Percentiles rank a stretch among this genome's conserved stretches.
Evolutionary conservation across 2,113 vertebrate genomes (phyloP).

Genomic region (Sprattus sprattus): DNA sequence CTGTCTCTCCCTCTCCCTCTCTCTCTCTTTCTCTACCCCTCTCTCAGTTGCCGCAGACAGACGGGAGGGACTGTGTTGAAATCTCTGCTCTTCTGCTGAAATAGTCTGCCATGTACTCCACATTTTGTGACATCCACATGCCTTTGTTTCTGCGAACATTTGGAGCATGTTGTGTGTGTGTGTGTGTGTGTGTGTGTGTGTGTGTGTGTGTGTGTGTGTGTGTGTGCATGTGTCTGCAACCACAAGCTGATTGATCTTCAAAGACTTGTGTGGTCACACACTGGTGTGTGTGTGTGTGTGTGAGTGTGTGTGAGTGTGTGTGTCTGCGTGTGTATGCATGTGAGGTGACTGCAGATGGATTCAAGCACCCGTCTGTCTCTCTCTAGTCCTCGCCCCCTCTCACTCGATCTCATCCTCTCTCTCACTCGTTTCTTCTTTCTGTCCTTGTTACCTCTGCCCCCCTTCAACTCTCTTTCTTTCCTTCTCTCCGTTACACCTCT

Average conservation of each 20-base stretch:
- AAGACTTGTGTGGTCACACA: conserved; percentile 19
- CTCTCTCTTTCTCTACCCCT: neutral
- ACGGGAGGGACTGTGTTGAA: neutral
- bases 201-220: neutral
- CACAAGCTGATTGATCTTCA: conserved; percentile 24
- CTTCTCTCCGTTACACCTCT: neutral
- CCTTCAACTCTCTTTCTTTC: neutral
- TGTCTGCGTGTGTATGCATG: conserved; percentile 24
- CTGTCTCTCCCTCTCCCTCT: neutral
- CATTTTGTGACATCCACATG: conserved; percentile 1
- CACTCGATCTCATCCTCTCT: neutral
- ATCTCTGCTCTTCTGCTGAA: neutral
- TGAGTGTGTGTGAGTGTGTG: neutral
- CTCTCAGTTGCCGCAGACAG: neutral
- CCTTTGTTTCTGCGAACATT: conserved; percentile 9
- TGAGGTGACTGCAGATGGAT: conserved; percentile 49
- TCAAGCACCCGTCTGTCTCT: conserved; percentile 10
- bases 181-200: conserved; percentile 5
- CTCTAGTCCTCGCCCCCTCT: conserved; percentile 6
- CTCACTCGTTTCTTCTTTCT: neutral
- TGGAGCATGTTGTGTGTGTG: conserved; percentile 16
- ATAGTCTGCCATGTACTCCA: conserved; percentile 2
- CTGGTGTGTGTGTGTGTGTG: neutral
- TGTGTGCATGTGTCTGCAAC: neutral
- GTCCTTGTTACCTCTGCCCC: neutral